Evolutionary conservation across 2,888 invertebrate species (phyloP).

Genomic region (Rhodophaea formosa): DNA sequence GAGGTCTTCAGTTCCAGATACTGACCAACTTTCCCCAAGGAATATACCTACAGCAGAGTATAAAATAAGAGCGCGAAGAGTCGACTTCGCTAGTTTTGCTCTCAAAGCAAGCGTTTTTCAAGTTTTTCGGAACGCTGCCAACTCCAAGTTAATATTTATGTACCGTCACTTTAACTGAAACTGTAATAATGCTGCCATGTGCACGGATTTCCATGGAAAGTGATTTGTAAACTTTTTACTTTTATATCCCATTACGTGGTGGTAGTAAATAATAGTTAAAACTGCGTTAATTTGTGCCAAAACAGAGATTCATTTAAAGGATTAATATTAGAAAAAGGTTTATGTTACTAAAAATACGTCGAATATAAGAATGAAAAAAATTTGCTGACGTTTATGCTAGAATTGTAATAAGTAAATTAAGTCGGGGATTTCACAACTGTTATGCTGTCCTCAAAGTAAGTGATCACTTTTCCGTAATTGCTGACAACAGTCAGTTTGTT

Average conservation of each 20-base stretch:
- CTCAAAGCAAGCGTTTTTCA: conserved; percentile 15
- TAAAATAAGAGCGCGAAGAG: not conserved
- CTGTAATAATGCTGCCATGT: conserved; percentile 17
- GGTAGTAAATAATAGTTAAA: not conserved
- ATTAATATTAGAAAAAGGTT: not conserved
- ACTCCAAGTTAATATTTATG: conserved; percentile 25
- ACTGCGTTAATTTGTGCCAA: not conserved
- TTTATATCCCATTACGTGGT: not conserved
- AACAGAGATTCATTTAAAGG: not conserved
- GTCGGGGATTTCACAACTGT: too few species aligned
- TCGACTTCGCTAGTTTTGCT: not conserved
- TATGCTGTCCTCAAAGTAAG: too few species aligned
- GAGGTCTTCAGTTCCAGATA: not conserved
- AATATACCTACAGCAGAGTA: not conserved
- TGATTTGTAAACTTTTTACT: not conserved
- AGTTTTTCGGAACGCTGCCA: conserved; percentile 25
- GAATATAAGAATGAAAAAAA: too few species aligned
- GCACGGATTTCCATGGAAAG: conserved; percentile 7
- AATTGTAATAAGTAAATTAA: too few species aligned
- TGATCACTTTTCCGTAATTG: too few species aligned
- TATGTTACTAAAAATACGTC: too few species aligned
- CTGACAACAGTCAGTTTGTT: too few species aligned
- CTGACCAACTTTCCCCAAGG: not conserved
- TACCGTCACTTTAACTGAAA: conserved; percentile 16
- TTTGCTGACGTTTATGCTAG: too few species aligned